Base-by-base conservation (phyloP, 1,140 invertebrate species). In the Drosophila nigromelanica region DNA sequence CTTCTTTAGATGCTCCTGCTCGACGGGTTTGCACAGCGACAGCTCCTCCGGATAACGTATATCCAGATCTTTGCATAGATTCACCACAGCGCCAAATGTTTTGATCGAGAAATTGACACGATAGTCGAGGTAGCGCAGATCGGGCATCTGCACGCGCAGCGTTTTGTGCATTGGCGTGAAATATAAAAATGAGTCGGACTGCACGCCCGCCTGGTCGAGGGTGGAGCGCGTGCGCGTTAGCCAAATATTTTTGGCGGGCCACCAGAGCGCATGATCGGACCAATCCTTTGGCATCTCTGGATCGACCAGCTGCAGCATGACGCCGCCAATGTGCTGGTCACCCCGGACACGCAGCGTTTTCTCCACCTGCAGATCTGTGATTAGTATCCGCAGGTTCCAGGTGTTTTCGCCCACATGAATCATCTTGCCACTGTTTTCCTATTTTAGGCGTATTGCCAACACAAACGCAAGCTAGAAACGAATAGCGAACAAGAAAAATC, bases 101-200 rank as follows among this genome's bases (percentile, higher is more conserved):
- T 99, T 98, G 12, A 97, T 95, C 4, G 98, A 99, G 93, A 99
- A 99, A 92, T 99, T 98, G 5, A 99, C 97, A 80, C 96, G 95
- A 92, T 97, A 96, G 91, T 99, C 97, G 35, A 99, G 93, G 87
- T 96, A 97, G 76, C 98, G 95, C 76, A 99, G 93, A 93, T 99
- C 98, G 7, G 99, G 98, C 79, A 99, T 93, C 91, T 98, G 95
- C 43, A 99, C 95, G 64, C 96, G 94, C 37, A 99, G 93, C 10
- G 94, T 95, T 92, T 99, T 99, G 94, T 99, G 98, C 98, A 99
- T 99, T 15, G 98, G 98, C 24, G 98, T 99, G 93, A 99, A 99
- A 91, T 99, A 95, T 1, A 99, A 94, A 12, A 97, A 93, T 0
- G 98, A 97, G 91, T 99, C 98, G 1, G 99, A 98, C 72, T 98